Evolutionary conservation across 2,113 vertebrate species (phyloP).

Genomic region (Eublepharis macularius): DNA sequence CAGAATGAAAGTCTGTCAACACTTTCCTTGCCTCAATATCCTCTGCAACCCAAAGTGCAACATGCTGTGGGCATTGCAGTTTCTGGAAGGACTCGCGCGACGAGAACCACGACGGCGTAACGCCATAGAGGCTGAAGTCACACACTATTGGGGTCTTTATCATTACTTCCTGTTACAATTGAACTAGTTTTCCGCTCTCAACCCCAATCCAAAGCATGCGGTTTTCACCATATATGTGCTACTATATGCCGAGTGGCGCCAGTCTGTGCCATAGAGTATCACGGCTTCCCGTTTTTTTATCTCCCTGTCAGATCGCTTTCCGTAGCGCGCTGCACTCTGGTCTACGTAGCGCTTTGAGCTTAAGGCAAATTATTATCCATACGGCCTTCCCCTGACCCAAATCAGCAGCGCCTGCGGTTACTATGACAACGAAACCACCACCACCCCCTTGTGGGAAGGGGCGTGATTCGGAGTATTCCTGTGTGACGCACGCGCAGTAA

Average conservation of each 20-base stretch:
- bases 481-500: background rate
- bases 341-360: too few relatives aligned
- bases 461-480: accelerated
- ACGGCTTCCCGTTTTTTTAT: too few relatives aligned
- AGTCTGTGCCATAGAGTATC: too few relatives aligned
- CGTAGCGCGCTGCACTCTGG: background rate
- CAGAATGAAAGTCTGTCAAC: background rate
- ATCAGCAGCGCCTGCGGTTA: background rate
- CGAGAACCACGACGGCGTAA: background rate
- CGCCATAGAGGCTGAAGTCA: too few relatives aligned
- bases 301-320: background rate
- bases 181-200: too few relatives aligned
- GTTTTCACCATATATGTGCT: too few relatives aligned
- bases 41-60: background rate
- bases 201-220: too few relatives aligned
- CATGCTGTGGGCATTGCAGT: background rate
- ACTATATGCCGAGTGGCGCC: too few relatives aligned
- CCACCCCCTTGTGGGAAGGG: too few relatives aligned
- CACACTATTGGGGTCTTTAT: too few relatives aligned
- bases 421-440: background rate
- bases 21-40: background rate
- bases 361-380: background rate
- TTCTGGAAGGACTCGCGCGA: background rate
- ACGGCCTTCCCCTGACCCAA: background rate
- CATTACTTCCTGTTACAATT: too few relatives aligned